phyloP scores from a whole-genome alignment of 92 coral and sea anemone species.

The Zoanthus sansibaricus region DNA sequence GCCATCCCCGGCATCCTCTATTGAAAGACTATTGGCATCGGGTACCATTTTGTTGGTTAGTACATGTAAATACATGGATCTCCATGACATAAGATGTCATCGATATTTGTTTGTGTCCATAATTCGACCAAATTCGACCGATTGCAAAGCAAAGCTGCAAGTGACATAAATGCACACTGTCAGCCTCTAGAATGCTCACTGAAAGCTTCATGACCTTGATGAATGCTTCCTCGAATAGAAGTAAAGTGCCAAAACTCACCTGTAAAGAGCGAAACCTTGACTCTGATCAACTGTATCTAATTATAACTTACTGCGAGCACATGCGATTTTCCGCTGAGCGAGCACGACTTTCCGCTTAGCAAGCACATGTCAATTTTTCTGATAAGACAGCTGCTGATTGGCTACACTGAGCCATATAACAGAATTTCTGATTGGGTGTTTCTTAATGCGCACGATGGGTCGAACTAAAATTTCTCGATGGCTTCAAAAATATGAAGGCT shows the following conservation, averaged over 20 bases:
- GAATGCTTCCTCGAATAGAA: slow-evolving; percentile 42
- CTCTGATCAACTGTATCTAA: background rate
- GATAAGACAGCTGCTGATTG: background rate
- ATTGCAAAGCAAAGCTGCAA: slow-evolving; percentile 3
- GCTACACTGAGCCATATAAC: background rate
- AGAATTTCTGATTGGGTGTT: background rate
- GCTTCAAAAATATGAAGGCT: background rate
- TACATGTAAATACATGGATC: slow-evolving; percentile 1
- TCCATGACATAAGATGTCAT: slow-evolving; percentile 6
- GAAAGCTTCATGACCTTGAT: slow-evolving; percentile 38
- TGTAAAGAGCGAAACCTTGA: background rate
- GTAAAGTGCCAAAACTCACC: background rate
- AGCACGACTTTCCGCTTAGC: background rate
- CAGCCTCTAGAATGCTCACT: slow-evolving; percentile 60
- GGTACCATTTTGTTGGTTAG: slow-evolving; percentile 4
- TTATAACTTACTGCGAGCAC: background rate
- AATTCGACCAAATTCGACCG: background rate
- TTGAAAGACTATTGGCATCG: background rate
- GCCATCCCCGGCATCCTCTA: too few species aligned
- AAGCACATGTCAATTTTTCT: background rate
- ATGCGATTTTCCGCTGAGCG: background rate
- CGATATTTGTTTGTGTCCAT: background rate
- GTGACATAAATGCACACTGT: slow-evolving; percentile 65
- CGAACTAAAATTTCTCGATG: background rate
- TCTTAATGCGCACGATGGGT: background rate